A percentile compares a stretch with the other conserved stretches of the same genome.
Evolutionary conservation across 2,888 invertebrate genomes (phyloP).

Genomic region (Gerris lacustris): DNA sequence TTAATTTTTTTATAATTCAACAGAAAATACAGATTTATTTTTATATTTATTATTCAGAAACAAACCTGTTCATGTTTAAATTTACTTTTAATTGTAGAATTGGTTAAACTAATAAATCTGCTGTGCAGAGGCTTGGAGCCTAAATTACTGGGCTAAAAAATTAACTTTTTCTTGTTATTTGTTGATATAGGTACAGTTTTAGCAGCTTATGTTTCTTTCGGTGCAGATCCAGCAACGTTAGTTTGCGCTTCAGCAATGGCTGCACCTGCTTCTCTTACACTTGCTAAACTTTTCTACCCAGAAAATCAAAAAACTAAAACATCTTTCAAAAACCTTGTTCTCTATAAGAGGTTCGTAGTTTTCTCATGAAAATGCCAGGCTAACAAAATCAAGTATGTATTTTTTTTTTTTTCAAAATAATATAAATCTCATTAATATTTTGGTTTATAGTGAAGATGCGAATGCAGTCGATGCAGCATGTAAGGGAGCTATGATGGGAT

Average conservation of each 20-base stretch:
- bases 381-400: no score
- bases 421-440: not conserved
- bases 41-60: no score
- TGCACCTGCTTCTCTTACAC: slow-evolving; percentile 83
- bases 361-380: no score
- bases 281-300: slow-evolving; percentile 80
- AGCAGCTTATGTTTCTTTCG: slow-evolving; percentile 83
- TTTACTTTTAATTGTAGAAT: no score
- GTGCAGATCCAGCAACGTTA: slow-evolving; percentile 74
- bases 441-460: slow-evolving; percentile 52
- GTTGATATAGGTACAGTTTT: slow-evolving; percentile 61
- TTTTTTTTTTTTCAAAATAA: no score
- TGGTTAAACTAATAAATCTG: no score
- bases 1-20: no score
- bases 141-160: no score
- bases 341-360: slow-evolving; percentile 43
- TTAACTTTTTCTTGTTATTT: no score
- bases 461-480: slow-evolving; percentile 84
- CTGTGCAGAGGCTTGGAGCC: no score
- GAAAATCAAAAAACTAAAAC: slow-evolving; percentile 74
- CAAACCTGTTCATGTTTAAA: no score
- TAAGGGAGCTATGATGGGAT: slow-evolving; percentile 72
- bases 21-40: no score
- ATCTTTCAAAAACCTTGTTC: slow-evolving; percentile 58
- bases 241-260: slow-evolving; percentile 93